Evolutionary conservation across 1,140 invertebrate species (phyloP), one percentile per base, ranked within the genome.

Genomic region (Aphis craccivora): DNA sequence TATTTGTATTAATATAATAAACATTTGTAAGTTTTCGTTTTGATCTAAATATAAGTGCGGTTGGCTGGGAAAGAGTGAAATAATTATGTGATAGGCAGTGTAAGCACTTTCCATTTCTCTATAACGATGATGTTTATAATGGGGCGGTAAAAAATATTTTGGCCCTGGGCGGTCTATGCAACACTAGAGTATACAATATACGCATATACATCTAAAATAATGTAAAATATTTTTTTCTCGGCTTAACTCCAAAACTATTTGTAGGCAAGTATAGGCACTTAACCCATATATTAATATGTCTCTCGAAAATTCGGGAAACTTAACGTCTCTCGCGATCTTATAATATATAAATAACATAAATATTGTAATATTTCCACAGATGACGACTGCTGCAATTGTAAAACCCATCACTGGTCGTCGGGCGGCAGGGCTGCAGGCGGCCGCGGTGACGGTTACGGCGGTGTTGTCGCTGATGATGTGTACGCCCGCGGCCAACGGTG

Each of bases 401-500:
- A n/a, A 76, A 76, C n/a, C 76, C 5, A 8, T 55, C 53, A 37
- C 76, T 23, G 76, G 35, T 37, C 35, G 35, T 37, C 20, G 18
- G 76, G 7, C 18, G 76, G 76, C 37, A 37, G 7, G 22, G 45
- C 60, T 67, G 1, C 60, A n/a, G n/a, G 43, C 48, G 20, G 37
- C 53, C 9, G 9, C 9, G 35, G 1, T 55, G 23, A 30, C 23
- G 23, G 30, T 67, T 40, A 20, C 6, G 40, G 25, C 6, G 40
- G 37, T 18, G 14, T 45, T 23, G 45, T 22, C 14, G 30, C 20
- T n/a, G 25, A 60, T n/a, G 25, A 60, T 43, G n/a, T 67, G 53
- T 11, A 25, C 35, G 45, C 0, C 84, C 92, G 20, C 22, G 6
- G 23, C 60, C 25, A 40, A 40, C 35, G 95, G 94, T 83, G 94